Base-by-base conservation (phyloP, 2,797 vertebrate species). In the Chaunax sp. region DNA sequence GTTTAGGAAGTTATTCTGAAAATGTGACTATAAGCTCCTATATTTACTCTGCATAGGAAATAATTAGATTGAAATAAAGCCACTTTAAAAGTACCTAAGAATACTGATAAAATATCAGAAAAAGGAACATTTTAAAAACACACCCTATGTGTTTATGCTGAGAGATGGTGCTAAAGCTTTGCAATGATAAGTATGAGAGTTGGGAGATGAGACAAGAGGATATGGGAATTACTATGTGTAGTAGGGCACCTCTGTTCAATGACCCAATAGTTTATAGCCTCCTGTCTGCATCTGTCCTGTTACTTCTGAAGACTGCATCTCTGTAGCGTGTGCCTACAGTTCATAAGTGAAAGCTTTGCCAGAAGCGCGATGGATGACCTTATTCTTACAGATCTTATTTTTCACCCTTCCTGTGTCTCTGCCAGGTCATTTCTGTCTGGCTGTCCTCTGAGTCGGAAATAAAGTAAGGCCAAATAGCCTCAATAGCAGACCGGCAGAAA, bases 231-330 rank as follows among this genome's bases (percentile, higher is more conserved):
- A 79, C 74, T 72, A 72, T 66, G 63, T 73, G 54, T 71, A 70
- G 72, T 78, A 50, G 77, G 80, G 72, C 63, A 82, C 76, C 68
- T 85, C 82, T 85, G 84, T 83, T 87, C 81, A 90, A 9, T 88
- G 85, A 91, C 88, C 86, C 80, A 88, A 71, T 78, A 81, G 75
- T 87, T 89, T 83, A 77, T 64, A 44, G 9, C 40, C 40, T 72
- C 69, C 72, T 78, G 75, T 90, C 76, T 78, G 64, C 74, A 72
- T 91, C 77, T 75, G 70, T 87, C 74, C 75, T 72, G 64, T 82
- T 86, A 78, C 73, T 82, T 73, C 53, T 66, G 35, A 78, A 86
- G 81, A 91, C 87, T 83, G 77, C 49, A 52, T 55, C 52, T 67
- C 50, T 75, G 25, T 45, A 33, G 66, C 47, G 72, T 22, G 61